These are phyloP conservation scores for Hestina assimilis DNA, from an alignment of 1,140 invertebrate species.

Conservation along the genomic window DNA sequence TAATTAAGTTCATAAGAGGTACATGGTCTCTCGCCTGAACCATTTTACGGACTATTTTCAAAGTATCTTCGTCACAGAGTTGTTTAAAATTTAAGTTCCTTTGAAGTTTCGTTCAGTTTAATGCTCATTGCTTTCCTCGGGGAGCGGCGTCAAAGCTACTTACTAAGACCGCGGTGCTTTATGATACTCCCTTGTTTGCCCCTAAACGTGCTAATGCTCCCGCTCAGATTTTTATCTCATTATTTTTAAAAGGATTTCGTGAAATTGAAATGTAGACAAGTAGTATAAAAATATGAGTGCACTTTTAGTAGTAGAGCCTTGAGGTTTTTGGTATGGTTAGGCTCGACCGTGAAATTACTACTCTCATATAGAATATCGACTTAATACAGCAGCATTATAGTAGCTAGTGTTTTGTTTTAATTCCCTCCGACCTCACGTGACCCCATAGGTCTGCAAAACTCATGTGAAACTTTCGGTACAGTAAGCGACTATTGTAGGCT, in stretches of 20 bases:
- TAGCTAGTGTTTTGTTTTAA: too few species aligned
- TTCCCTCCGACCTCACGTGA: too few species aligned
- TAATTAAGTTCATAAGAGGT: constrained; percentile 31
- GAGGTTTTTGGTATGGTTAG: too few species aligned
- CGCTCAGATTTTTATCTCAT: constrained; percentile 19
- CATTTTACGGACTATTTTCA: constrained; percentile 32
- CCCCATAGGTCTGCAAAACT: too few species aligned
- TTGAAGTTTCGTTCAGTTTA: constrained; percentile 36
- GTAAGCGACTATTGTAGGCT: too few species aligned
- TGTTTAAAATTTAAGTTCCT: constrained; percentile 36
- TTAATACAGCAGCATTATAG: too few species aligned
- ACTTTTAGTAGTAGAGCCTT: too few species aligned
- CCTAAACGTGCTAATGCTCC: constrained; percentile 24
- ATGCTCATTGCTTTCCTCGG: constrained; percentile 34
- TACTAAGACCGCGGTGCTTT: constrained; percentile 29
- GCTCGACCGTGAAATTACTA: too few species aligned
- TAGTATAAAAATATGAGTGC: too few species aligned
- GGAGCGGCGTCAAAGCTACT: constrained; percentile 33
- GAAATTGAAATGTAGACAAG: constrained; percentile 22
- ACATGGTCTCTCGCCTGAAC: constrained; percentile 20
- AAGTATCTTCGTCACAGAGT: constrained; percentile 28
- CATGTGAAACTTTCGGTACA: too few species aligned
- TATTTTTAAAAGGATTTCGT: constrained; percentile 22
- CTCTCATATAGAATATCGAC: too few species aligned
- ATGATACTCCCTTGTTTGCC: constrained; percentile 33